These are phyloP conservation scores for Ammodytes marinus DNA, from an alignment of 2,113 vertebrate genomes.

Conservation along the genomic window DNA sequence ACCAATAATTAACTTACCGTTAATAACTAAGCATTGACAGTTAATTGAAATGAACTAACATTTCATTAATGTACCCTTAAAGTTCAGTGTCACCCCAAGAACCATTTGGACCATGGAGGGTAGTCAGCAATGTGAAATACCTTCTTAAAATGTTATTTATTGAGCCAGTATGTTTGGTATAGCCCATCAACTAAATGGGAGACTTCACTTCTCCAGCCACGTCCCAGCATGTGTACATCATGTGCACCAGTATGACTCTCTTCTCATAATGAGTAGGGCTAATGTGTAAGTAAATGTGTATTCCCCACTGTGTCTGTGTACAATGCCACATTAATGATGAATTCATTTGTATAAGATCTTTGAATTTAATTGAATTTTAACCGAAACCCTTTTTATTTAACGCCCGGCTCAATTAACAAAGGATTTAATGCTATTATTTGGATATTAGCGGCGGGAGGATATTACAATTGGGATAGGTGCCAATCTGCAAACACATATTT, in stretches of 20 bases:
- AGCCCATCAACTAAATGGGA: neutral
- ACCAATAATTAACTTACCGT: too few relatives aligned
- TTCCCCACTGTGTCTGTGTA: constrained; percentile 31
- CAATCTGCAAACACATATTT: constrained; percentile 4
- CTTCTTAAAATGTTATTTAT: neutral
- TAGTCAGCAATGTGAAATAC: neutral
- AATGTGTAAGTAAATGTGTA: constrained; percentile 33
- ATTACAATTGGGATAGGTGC: constrained; percentile 17
- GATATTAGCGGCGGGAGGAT: constrained; percentile 13
- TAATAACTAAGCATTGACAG: too few relatives aligned
- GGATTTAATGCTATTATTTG: constrained; percentile 3
- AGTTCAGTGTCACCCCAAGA: neutral
- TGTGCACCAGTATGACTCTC: constrained; percentile 24
- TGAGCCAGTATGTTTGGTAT: neutral
- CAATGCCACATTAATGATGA: constrained; percentile 20
- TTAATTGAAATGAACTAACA: too few relatives aligned
- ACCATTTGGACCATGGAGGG: neutral
- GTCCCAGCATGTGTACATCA: constrained; percentile 24
- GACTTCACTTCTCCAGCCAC: neutral
- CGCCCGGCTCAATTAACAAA: neutral
- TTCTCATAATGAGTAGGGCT: constrained; percentile 27
- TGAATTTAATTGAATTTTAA: neutral
- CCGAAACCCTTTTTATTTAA: constrained; percentile 14
- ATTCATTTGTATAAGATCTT: neutral
- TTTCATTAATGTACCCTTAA: too few relatives aligned